phyloP scores from a whole-genome alignment of 2,888 invertebrate genomes.

The Synanthedon myopaeformis region DNA sequence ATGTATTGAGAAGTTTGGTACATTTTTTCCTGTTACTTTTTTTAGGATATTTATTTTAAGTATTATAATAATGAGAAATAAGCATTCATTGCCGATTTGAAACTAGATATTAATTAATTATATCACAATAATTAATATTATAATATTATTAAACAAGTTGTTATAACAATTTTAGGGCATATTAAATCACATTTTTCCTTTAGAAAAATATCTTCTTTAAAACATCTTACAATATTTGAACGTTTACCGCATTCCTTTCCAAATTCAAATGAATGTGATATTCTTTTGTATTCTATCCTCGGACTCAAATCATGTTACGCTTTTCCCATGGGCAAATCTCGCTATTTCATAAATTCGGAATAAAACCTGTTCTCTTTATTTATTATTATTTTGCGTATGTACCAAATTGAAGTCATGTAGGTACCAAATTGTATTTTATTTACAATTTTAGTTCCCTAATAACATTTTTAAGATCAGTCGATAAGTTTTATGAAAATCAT shows the following conservation, averaged over 20 bases:
- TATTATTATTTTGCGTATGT: too few relatives aligned
- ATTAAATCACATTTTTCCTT: too few relatives aligned
- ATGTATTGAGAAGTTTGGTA: too few relatives aligned
- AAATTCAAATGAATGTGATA: constrained; percentile 1
- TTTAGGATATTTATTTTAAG: too few relatives aligned
- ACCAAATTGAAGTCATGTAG: neutral
- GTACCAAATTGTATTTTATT: neutral
- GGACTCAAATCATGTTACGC: constrained; percentile 1
- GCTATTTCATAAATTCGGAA: neutral
- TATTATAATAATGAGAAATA: too few relatives aligned
- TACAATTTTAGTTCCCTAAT: neutral
- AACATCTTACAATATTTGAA: neutral
- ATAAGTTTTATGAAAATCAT: neutral
- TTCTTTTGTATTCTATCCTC: neutral
- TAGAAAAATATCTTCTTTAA: neutral
- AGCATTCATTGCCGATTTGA: too few relatives aligned
- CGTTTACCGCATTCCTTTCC: neutral
- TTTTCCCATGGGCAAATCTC: neutral
- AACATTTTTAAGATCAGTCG: neutral
- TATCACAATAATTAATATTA: too few relatives aligned
- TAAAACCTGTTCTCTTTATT: too few relatives aligned
- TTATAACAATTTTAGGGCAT: too few relatives aligned
- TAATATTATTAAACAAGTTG: too few relatives aligned
- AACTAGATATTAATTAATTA: too few relatives aligned
- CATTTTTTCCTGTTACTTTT: too few relatives aligned